Percentiles rank a stretch among this genome's conserved stretches.
Evolutionary conservation across 2,888 invertebrate genomes (phyloP).

Genomic region (Labia minor): DNA sequence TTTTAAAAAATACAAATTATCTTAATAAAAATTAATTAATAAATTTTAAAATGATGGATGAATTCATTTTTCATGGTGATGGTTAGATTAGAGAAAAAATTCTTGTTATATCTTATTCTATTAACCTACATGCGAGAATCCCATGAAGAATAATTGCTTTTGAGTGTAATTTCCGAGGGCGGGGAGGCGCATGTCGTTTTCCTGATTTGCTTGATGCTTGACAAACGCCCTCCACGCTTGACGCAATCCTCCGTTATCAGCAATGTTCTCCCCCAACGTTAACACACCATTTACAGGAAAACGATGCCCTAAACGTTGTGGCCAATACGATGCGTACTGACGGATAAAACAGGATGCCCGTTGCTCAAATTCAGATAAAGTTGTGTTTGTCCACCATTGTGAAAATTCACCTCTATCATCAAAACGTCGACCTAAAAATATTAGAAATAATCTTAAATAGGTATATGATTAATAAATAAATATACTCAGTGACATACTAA

Average conservation of each 20-base stretch:
- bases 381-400: constrained; percentile 46
- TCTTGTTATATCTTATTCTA: too few relatives aligned
- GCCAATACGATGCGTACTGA: constrained; percentile 36
- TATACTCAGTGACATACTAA: not conserved
- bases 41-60: too few relatives aligned
- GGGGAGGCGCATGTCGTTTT: constrained; percentile 33
- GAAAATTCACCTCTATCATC: constrained; percentile 45
- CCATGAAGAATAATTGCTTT: constrained; percentile 43
- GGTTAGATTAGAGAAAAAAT: too few relatives aligned
- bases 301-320: not conserved
- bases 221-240: constrained; percentile 43
- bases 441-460: not conserved
- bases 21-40: too few relatives aligned
- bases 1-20: too few relatives aligned
- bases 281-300: constrained; percentile 26
- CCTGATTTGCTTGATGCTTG: constrained; percentile 33
- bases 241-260: constrained; percentile 48
- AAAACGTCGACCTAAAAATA: constrained; percentile 40
- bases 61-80: too few relatives aligned
- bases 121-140: constrained; percentile 36
- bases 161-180: constrained; percentile 38
- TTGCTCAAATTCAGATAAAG: constrained; percentile 41
- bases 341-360: constrained; percentile 44
- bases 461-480: not conserved
- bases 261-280: constrained; percentile 48